Conservation (phyloP, 2,888 invertebrate genomes). For the Doris montereyensis region DNA sequence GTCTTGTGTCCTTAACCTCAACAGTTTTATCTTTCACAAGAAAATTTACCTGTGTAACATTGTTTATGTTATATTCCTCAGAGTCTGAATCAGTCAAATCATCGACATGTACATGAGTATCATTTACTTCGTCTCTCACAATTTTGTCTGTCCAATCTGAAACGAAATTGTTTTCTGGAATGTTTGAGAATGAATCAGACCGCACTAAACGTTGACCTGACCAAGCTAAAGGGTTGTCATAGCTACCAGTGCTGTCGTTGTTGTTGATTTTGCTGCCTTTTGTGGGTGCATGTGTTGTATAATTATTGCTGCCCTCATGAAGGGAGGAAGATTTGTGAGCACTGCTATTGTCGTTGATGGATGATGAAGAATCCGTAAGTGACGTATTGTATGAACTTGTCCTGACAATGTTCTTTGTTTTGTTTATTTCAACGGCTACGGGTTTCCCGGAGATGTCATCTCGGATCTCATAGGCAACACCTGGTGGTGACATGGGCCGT, state of each 20-base stretch:
- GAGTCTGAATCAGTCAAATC: neutral
- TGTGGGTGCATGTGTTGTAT: too few species aligned
- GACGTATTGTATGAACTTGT: too few species aligned
- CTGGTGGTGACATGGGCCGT: slow-evolving; percentile 21
- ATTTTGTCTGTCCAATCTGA: neutral
- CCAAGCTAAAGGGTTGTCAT: neutral
- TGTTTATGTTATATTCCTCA: neutral
- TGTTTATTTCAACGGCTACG: slow-evolving; percentile 44
- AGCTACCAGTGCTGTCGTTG: neutral
- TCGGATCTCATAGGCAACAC: slow-evolving; percentile 58
- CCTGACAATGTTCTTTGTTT: slow-evolving; percentile 11
- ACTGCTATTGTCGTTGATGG: neutral
- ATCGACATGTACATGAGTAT: neutral
- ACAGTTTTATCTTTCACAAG: neutral
- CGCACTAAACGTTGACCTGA: neutral
- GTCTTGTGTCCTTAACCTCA: neutral
- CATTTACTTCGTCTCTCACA: neutral
- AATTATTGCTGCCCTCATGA: neutral
- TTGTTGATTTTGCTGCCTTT: neutral
- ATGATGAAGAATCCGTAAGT: neutral
- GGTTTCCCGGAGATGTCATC: slow-evolving; percentile 56
- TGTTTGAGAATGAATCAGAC: neutral
- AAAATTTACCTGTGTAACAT: neutral
- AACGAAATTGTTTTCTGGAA: too few species aligned
- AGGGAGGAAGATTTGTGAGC: too few species aligned